Conservation (phyloP, 2,888 invertebrate species). For the Ormyrus pomaceus region DNA sequence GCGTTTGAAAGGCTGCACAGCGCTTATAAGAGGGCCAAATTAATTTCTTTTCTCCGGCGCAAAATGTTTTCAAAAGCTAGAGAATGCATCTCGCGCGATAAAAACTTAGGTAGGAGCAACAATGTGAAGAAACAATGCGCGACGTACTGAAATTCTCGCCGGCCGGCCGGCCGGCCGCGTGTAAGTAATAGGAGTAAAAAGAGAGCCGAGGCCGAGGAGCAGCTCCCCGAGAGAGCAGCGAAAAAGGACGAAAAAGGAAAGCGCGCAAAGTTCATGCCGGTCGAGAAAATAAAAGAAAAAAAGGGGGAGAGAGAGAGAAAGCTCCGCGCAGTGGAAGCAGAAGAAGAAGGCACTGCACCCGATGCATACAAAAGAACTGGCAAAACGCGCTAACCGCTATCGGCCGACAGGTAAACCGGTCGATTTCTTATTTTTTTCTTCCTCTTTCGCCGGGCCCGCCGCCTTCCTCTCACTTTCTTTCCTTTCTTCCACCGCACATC, state of each 20-base stretch:
- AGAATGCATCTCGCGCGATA: conserved; percentile 38
- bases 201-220: not conserved
- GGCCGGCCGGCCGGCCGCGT: not conserved
- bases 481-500: conserved; percentile 35
- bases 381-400: conserved; percentile 61
- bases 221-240: not conserved
- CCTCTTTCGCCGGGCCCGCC: conserved; percentile 42
- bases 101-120: conserved; percentile 39
- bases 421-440: conserved; percentile 62
- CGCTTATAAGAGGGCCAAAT: conserved; percentile 27
- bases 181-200: conserved; percentile 36
- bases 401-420: conserved; percentile 68
- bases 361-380: conserved; percentile 49
- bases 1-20: not conserved
- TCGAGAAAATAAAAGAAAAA: not conserved
- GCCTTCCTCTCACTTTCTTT: conserved; percentile 41
- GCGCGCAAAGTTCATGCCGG: conserved; percentile 12
- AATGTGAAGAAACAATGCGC: conserved; percentile 53
- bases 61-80: conserved; percentile 17
- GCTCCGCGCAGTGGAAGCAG: not conserved
- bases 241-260: not conserved
- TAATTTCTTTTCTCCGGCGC: conserved; percentile 25
- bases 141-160: conserved; percentile 42
- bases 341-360: conserved; percentile 49
- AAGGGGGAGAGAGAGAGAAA: not conserved